Base-by-base conservation (phyloP, 1,140 invertebrate genomes). In the Hyphantria cunea region DNA sequence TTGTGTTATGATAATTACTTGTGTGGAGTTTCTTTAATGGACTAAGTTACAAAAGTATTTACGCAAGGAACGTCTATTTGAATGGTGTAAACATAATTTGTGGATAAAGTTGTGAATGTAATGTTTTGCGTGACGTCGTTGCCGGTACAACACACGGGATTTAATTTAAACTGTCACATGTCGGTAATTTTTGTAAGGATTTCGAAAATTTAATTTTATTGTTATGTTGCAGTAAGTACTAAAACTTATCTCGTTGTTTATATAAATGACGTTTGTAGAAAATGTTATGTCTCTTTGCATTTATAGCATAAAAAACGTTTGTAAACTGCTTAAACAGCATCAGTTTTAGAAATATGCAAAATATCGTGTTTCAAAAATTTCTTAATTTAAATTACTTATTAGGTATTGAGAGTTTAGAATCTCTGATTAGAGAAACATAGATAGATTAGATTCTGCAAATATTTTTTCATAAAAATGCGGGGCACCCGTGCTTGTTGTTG, bases 1-100 rank as follows among this genome's bases (percentile, higher is more conserved):
- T 67, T 69, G 72, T 78, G 76, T 80, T 79, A 79, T 79, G 74
- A 70, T 79, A 80, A 83, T 83, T 72, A 72, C 71, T 80, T 72
- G 64, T 69, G 58, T 72, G 72, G 74, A 78, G 72, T 79, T 82
- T 67, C 65, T 76, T 76, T 84, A 81, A 86, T 82, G 80, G 79
- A 78, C 67, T 74, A 76, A 86, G 72, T 84, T 82, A 60, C 70
- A 67, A 76, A 80, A 83, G 76, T 80, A 82, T 80, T 77, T 80
- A 81, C 70, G 75, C 78, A 80, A 77, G 68, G 54, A 74, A 74
- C 68, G 76, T 80, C 72, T 79, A 84, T 84, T 80, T 79, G 76
- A 86, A 82, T 82, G 78, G 78, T 82, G 79, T 78, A 86, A 82
- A 86, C 74, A 80, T 84, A 84, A 86, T 85, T 85, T 87, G 81